These are phyloP conservation scores for Pammene aurita DNA, from an alignment of 2,888 invertebrate species.

Conservation along the genomic window DNA sequence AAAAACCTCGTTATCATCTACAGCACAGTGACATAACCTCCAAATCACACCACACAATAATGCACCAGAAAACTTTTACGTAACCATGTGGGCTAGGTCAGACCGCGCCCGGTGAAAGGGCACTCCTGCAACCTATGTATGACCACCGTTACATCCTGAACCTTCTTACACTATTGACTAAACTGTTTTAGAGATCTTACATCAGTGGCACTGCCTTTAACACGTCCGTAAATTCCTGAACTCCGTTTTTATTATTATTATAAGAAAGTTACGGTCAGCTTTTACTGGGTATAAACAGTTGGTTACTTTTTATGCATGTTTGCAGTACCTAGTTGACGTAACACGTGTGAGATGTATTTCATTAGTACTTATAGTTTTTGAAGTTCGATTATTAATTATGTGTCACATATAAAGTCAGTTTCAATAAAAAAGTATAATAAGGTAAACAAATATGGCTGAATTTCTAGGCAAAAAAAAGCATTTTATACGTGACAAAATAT, in stretches of 20 bases:
- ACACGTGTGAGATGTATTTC: background rate
- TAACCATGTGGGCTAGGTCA: conserved; percentile 36
- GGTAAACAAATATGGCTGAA: too few relatives aligned
- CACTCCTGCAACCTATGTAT: conserved; percentile 31
- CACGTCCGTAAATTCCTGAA: conserved; percentile 1
- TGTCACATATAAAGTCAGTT: too few relatives aligned
- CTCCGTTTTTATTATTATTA: background rate
- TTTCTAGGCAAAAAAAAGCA: too few relatives aligned
- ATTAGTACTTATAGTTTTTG: too few relatives aligned
- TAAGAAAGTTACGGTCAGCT: conserved; percentile 12
- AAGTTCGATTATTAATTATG: too few relatives aligned
- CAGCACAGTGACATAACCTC: conserved; percentile 12
- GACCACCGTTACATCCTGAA: conserved; percentile 7
- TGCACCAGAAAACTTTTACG: conserved; percentile 23
- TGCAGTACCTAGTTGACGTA: too few relatives aligned
- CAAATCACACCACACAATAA: conserved; percentile 4
- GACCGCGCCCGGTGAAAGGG: conserved; percentile 32
- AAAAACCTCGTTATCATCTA: background rate
- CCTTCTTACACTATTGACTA: background rate
- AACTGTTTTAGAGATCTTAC: conserved; percentile 2
- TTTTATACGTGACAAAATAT: too few relatives aligned
- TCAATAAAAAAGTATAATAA: too few relatives aligned
- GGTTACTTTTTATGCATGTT: conserved; percentile 24
- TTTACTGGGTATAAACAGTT: conserved; percentile 6
- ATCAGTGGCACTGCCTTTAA: conserved; percentile 2